phyloP scores from a whole-genome alignment of 2,113 vertebrate genomes.

The Hippocampus barbouri region DNA sequence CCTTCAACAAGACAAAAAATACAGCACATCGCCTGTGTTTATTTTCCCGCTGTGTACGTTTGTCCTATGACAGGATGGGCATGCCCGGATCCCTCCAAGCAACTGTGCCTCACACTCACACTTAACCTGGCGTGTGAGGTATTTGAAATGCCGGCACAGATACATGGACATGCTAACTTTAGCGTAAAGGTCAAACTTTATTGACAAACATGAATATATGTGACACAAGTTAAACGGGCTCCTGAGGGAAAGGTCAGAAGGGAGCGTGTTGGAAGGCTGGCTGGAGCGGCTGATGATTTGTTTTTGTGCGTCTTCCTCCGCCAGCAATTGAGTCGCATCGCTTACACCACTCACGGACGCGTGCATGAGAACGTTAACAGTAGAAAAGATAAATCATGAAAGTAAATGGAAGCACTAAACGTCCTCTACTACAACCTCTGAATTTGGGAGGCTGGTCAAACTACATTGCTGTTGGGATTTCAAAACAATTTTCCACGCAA shows the following conservation, averaged over 20 bases:
- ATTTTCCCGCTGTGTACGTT: background rate
- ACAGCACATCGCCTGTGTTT: background rate
- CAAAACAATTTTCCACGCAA: background rate
- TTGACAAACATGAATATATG: conserved; percentile 26
- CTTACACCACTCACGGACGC: background rate
- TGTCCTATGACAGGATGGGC: background rate
- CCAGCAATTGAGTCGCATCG: background rate
- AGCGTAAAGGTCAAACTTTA: conserved; percentile 41
- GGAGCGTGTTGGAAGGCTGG: conserved; percentile 6
- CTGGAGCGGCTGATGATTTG: background rate
- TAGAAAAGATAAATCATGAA: background rate
- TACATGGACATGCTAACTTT: conserved; percentile 29
- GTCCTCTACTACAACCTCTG: background rate
- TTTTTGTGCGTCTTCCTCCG: background rate
- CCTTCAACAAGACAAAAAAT: background rate
- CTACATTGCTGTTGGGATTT: background rate
- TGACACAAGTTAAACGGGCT: conserved; percentile 17
- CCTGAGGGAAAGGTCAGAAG: conserved; percentile 25
- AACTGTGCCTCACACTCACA: conserved; percentile 25
- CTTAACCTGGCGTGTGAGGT: conserved; percentile 6
- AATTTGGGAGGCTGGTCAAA: background rate
- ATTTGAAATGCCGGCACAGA: conserved; percentile 26
- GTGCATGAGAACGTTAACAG: background rate
- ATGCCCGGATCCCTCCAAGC: conserved; percentile 39
- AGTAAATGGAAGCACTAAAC: background rate